Conservation (phyloP, 2,888 invertebrate genomes). For the Ditula angustiorana region DNA sequence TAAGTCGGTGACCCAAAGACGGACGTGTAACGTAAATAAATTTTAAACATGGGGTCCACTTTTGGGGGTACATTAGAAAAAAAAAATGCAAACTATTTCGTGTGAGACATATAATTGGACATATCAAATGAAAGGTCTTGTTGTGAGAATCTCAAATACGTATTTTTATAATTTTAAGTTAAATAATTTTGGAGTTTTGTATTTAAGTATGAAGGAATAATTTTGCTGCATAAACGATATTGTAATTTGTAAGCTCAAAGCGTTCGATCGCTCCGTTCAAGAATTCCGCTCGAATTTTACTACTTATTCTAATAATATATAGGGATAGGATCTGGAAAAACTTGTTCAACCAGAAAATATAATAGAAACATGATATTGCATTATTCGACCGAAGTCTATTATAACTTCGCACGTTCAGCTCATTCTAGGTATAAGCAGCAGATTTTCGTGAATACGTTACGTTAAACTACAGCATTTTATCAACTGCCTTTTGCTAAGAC, state of each 20-base stretch:
- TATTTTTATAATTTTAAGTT: no score
- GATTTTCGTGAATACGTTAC: neutral
- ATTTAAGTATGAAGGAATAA: neutral
- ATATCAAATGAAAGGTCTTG: no score
- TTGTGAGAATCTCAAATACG: no score
- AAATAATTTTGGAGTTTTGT: no score
- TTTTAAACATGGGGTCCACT: no score
- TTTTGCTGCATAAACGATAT: conserved; percentile 1
- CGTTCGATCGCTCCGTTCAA: neutral
- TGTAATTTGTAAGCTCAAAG: neutral
- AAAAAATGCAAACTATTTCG: no score
- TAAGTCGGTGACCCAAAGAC: no score
- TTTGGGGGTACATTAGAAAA: no score
- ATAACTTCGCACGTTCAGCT: neutral
- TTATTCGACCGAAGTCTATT: neutral
- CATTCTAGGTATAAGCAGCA: neutral
- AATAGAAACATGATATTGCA: conserved; percentile 4
- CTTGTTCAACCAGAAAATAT: conserved; percentile 4
- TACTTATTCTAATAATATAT: neutral
- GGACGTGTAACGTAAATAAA: no score
- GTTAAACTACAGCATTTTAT: neutral
- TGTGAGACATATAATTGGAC: no score
- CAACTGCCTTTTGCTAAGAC: neutral
- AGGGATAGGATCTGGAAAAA: neutral
- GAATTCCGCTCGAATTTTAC: neutral